These are phyloP conservation scores for Drosophila flavopinicola DNA, from an alignment of 2,888 invertebrate species.

Conservation along the genomic window DNA sequence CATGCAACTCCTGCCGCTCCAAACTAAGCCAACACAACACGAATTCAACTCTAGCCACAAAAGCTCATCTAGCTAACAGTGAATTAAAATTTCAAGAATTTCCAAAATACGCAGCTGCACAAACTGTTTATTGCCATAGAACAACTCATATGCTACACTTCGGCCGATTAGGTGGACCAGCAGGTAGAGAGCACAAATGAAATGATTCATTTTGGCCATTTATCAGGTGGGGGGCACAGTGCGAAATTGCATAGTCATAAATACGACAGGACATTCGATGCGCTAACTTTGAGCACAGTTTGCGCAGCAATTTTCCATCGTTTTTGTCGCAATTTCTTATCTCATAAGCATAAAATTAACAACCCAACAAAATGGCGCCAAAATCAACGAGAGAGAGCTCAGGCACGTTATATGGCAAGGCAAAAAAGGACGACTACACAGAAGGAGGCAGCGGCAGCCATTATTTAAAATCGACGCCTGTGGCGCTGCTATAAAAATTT, in stretches of 20 bases:
- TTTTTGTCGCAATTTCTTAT: conserved; percentile 72
- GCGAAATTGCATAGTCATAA: conserved; percentile 21
- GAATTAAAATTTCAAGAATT: not conserved
- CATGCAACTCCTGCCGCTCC: too few relatives aligned
- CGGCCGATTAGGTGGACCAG: not conserved
- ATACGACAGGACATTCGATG: conserved; percentile 3
- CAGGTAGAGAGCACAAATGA: not conserved
- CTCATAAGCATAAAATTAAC: conserved; percentile 73
- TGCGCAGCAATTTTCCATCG: conserved; percentile 64
- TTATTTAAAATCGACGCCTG: conserved; percentile 75
- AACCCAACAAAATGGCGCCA: conserved; percentile 69
- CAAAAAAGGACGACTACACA: conserved; percentile 2
- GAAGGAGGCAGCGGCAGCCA: conserved; percentile 22
- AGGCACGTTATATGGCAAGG: conserved; percentile 38
- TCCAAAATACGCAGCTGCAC: too few relatives aligned
- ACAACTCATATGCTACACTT: not conserved
- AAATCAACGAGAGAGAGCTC: conserved; percentile 62
- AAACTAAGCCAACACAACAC: too few relatives aligned
- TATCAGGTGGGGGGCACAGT: conserved; percentile 15
- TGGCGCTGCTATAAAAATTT: conserved; percentile 74
- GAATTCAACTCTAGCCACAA: too few relatives aligned
- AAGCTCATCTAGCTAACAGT: not conserved
- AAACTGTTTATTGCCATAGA: conserved; percentile 3
- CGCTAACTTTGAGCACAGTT: conserved; percentile 33
- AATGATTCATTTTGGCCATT: conserved; percentile 13